Evolutionary conservation across 2,113 vertebrate genomes (phyloP).

Genomic region (Megaceryle torquata): DNA sequence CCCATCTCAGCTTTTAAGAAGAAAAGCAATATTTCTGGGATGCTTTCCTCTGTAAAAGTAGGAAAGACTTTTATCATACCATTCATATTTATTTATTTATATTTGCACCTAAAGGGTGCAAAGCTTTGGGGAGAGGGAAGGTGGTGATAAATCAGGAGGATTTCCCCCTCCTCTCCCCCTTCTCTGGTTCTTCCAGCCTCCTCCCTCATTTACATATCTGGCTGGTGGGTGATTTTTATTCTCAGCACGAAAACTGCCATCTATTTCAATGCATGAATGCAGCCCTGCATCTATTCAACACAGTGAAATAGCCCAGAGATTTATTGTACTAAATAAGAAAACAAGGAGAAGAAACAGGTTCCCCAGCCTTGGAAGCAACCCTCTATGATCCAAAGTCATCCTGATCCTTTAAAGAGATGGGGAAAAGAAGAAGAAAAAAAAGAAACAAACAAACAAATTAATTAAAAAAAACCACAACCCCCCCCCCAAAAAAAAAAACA

Average conservation of each 20-base stretch:
- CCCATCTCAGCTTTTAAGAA: neutral
- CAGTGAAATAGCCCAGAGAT: constrained; percentile 35
- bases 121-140: neutral
- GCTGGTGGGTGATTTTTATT: constrained; percentile 61
- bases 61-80: neutral
- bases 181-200: neutral
- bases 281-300: constrained; percentile 53
- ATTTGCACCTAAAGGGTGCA: neutral
- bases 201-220: constrained; percentile 50
- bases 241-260: constrained; percentile 72
- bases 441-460: too few species aligned
- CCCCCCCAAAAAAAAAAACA: too few species aligned
- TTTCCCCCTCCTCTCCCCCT: neutral
- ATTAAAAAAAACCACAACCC: too few species aligned
- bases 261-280: constrained; percentile 69
- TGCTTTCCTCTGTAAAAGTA: neutral
- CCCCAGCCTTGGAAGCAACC: neutral
- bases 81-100: neutral
- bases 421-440: neutral
- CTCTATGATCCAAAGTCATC: constrained; percentile 6
- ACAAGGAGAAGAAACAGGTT: neutral
- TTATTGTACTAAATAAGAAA: constrained; percentile 30
- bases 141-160: neutral
- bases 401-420: neutral
- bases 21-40: neutral